phyloP scores from a whole-genome alignment of 2,797 vertebrate species.

The Pyrocephalus nanus region DNA sequence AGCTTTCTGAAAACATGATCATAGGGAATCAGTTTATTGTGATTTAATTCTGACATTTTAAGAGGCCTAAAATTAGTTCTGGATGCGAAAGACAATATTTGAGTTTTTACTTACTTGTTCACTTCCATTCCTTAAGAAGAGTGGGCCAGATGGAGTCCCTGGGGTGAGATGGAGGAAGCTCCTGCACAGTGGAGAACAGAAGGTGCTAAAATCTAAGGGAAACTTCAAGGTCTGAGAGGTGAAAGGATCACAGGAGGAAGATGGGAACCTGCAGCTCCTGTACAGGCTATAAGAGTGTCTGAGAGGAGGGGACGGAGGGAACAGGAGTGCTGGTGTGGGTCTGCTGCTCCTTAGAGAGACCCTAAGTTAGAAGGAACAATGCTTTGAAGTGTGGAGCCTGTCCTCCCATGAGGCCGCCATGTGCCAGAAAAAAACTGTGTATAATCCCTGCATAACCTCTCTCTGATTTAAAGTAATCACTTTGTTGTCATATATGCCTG shows the following conservation, averaged over 20 bases:
- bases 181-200: fast-evolving
- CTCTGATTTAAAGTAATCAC: background rate
- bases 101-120: background rate
- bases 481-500: background rate
- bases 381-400: background rate
- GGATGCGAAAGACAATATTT: background rate
- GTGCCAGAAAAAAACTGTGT: background rate
- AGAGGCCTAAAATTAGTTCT: background rate
- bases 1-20: background rate
- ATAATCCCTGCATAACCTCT: background rate
- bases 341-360: background rate
- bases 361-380: background rate
- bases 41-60: background rate
- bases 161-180: background rate
- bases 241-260: background rate
- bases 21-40: background rate
- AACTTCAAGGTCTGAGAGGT: background rate
- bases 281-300: background rate
- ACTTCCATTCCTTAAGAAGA: background rate
- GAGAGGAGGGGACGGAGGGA: background rate
- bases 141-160: background rate
- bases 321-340: background rate
- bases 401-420: fast-evolving
- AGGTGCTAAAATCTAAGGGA: background rate
- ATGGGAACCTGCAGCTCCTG: background rate